Evolutionary conservation across 2,797 vertebrate species (phyloP).

Genomic region (Poeciliopsis turneri): DNA sequence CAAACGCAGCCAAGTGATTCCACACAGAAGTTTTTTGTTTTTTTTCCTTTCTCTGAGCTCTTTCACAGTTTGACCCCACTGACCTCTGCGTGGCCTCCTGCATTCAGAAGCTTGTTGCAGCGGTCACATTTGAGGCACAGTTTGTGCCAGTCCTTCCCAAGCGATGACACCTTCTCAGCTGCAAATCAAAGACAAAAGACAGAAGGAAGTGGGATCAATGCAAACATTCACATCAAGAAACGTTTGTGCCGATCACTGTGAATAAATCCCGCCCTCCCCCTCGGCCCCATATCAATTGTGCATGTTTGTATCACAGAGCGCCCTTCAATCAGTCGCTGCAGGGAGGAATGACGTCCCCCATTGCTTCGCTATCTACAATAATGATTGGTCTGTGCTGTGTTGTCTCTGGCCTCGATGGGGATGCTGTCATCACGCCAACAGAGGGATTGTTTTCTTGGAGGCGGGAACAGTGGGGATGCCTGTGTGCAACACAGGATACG

Average conservation of each 20-base stretch:
- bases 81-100: constrained; percentile 95
- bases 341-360: constrained; percentile 36
- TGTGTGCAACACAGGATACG: constrained; percentile 52
- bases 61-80: constrained; percentile 39
- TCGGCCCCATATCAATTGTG: constrained; percentile 10
- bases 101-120: constrained; percentile 93
- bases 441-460: constrained; percentile 29
- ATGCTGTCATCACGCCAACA: constrained; percentile 40
- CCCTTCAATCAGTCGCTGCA: constrained; percentile 17
- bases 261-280: constrained; percentile 33
- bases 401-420: constrained; percentile 24
- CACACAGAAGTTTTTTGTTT: not conserved
- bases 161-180: constrained; percentile 96
- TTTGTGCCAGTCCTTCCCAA: constrained; percentile 98
- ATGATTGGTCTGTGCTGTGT: constrained; percentile 35
- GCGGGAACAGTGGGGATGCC: constrained; percentile 43
- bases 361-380: constrained; percentile 53
- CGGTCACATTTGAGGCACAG: constrained; percentile 97
- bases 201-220: constrained; percentile 27
- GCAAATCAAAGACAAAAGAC: constrained; percentile 46
- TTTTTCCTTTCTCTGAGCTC: not conserved
- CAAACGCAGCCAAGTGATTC: not conserved
- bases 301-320: constrained; percentile 21
- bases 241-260: constrained; percentile 28
- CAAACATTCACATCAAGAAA: constrained; percentile 40